These are phyloP conservation scores for Hypotaenidia philippensis DNA, from an alignment of 2,797 vertebrate species.

Conservation along the genomic window DNA sequence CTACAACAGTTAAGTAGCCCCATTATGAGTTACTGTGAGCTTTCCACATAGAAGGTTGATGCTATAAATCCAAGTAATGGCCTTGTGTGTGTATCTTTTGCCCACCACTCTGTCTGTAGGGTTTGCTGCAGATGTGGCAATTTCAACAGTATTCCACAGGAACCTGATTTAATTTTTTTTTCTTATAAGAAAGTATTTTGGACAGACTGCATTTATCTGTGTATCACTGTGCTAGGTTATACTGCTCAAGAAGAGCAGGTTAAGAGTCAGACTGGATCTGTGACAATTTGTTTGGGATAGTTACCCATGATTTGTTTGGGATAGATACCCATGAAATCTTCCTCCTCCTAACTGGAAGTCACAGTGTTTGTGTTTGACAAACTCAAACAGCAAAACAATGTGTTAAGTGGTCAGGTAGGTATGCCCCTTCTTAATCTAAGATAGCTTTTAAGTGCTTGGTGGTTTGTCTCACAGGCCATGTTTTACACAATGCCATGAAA, in stretches of 20 bases:
- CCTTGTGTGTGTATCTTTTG: neutral
- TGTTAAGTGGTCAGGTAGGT: neutral
- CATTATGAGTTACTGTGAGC: neutral
- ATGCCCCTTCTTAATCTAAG: neutral
- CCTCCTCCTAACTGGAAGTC: neutral
- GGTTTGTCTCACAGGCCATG: neutral
- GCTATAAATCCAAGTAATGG: neutral
- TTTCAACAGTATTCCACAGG: neutral
- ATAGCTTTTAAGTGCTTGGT: neutral
- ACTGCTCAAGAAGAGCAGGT: neutral
- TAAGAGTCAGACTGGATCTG: neutral
- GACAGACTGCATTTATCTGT: neutral
- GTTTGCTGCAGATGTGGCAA: neutral
- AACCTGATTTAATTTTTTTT: neutral
- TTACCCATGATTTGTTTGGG: neutral
- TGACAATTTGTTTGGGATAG: neutral
- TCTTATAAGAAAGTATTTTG: neutral
- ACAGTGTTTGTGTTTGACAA: no score
- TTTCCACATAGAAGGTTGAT: rapidly evolving
- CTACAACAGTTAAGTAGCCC: neutral
- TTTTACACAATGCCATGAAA: neutral
- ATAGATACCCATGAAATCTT: neutral
- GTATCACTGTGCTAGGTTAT: neutral
- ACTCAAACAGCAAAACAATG: neutral
- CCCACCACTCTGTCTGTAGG: neutral